Percentiles rank a stretch among this genome's conserved stretches.
These are phyloP conservation scores for Imbricaverruca yamaguchii DNA, from an alignment of 2,888 invertebrate species.

Conservation along the genomic window DNA sequence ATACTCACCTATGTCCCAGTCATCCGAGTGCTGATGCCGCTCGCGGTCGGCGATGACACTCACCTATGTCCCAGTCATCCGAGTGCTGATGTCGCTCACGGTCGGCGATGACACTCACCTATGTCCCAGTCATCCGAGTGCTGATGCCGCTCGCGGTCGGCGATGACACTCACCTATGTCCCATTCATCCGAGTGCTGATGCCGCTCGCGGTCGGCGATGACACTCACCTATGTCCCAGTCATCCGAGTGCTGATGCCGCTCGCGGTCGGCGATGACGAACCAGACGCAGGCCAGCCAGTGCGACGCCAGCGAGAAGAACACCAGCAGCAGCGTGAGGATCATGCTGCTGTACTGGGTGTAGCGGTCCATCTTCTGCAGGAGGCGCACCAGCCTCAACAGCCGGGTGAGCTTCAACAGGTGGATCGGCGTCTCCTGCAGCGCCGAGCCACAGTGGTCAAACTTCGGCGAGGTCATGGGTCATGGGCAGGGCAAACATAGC, in stretches of 20 bases:
- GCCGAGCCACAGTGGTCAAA: too few species aligned
- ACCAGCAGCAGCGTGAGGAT: constrained; percentile 89
- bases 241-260: constrained; percentile 56
- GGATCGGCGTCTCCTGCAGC: constrained; percentile 48
- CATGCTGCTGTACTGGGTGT: constrained; percentile 91
- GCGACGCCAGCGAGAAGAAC: constrained; percentile 85
- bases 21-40: constrained; percentile 56
- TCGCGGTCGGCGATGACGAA: constrained; percentile 90
- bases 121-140: constrained; percentile 67
- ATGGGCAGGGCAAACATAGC: too few species aligned
- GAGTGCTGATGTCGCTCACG: too few species aligned
- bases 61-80: too few species aligned
- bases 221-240: constrained; percentile 72
- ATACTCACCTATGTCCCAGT: constrained; percentile 72
- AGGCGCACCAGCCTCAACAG: constrained; percentile 78
- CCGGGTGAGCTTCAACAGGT: constrained; percentile 86
- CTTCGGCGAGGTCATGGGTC: too few species aligned
- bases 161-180: constrained; percentile 55
- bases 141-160: constrained; percentile 70
- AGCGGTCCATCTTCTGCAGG: constrained; percentile 92
- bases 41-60: constrained; percentile 81
- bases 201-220: constrained; percentile 31
- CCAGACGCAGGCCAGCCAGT: constrained; percentile 97
- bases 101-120: constrained; percentile 52
- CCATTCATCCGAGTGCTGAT: too few species aligned